Percentiles rank a stretch among this genome's conserved stretches.
Evolutionary conservation across 2,888 invertebrate species (phyloP).

Genomic region (Heliconius ethilla): DNA sequence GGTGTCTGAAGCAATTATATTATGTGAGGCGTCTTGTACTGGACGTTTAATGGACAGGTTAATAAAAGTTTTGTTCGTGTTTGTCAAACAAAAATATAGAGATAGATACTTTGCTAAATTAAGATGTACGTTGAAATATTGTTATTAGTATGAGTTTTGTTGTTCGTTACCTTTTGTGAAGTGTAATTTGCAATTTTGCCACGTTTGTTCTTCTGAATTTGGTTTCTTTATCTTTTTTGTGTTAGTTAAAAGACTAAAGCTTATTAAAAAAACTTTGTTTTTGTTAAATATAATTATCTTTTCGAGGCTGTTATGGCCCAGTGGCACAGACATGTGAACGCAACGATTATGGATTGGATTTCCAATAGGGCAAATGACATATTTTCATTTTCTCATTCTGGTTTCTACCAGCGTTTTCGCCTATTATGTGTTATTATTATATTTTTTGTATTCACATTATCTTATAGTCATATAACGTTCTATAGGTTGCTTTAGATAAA

Average conservation of each 20-base stretch:
- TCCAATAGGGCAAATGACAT: too few relatives aligned
- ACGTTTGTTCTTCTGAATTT: not conserved
- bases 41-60: constrained; percentile 29
- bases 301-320: not conserved
- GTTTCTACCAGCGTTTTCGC: too few relatives aligned
- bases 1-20: not conserved
- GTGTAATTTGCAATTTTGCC: not conserved
- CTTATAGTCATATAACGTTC: not conserved
- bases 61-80: constrained; percentile 33
- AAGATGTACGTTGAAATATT: constrained; percentile 6
- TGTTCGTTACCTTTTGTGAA: not conserved
- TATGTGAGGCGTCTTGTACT: constrained; percentile 7
- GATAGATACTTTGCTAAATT: constrained; percentile 23
- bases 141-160: constrained; percentile 7
- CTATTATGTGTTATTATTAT: not conserved
- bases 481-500: not conserved
- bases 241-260: too few relatives aligned
- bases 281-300: not conserved
- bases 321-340: too few relatives aligned
- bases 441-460: not conserved
- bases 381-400: too few relatives aligned
- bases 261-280: too few relatives aligned
- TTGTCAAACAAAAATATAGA: constrained; percentile 29
- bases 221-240: not conserved
- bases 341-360: too few relatives aligned